A percentile compares a stretch with the other conserved stretches of the same genome.
Conservation (phyloP, 1,140 invertebrate genomes). For the Drosophila jambulina region DNA sequence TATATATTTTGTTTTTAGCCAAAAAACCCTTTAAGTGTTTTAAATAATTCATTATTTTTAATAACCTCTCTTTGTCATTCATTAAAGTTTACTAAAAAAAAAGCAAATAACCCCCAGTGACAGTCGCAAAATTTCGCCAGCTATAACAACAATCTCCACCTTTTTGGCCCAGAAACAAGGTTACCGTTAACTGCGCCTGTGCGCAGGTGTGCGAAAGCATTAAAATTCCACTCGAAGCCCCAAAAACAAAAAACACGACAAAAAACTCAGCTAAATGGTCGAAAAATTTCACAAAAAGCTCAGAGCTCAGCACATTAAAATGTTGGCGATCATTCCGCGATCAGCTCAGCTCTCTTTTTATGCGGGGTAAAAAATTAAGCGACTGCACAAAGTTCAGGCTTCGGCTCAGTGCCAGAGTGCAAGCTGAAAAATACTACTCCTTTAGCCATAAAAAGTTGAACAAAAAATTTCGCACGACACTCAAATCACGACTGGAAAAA, state of each 20-base stretch:
- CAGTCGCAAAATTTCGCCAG: conserved; percentile 59
- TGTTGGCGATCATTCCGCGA: conserved; percentile 30
- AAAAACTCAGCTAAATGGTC: conserved; percentile 44
- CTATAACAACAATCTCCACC: conserved; percentile 46
- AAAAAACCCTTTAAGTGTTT: no score
- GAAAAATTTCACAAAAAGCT: conserved; percentile 56
- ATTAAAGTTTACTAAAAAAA: not conserved
- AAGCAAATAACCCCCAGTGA: not conserved
- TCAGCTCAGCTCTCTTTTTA: conserved; percentile 37
- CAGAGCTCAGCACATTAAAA: conserved; percentile 62
- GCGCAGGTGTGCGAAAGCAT: conserved; percentile 81
- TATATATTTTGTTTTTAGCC: not conserved
- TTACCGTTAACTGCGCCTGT: conserved; percentile 67
- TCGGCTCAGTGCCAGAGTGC: conserved; percentile 31
- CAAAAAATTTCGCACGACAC: conserved; percentile 79
- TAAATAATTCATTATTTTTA: not conserved
- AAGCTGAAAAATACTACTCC: conserved; percentile 48
- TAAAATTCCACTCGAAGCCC: conserved; percentile 77
- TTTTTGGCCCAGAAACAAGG: conserved; percentile 78
- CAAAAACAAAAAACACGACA: conserved; percentile 27
- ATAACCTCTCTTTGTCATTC: not conserved
- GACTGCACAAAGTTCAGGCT: conserved; percentile 78
- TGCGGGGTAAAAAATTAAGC: conserved; percentile 73
- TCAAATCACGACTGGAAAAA: conserved; percentile 74
- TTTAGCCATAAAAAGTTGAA: conserved; percentile 59